phyloP scores from a whole-genome alignment of 92 coral and sea anemone genomes.

The Palythoa heliodiscus region DNA sequence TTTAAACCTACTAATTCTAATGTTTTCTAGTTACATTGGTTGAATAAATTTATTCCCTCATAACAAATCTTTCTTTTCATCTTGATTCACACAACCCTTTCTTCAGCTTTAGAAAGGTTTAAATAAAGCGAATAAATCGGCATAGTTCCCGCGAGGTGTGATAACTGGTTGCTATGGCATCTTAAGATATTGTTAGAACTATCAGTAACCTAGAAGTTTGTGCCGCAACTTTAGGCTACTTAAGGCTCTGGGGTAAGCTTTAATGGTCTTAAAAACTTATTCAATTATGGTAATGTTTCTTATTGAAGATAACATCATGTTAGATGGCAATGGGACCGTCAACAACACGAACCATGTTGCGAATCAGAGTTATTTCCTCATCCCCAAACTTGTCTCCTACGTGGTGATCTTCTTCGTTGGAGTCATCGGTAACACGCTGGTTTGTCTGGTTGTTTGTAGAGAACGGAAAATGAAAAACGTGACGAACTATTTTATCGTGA shows the following conservation, averaged over 20 bases:
- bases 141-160: no score
- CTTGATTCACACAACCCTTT: no score
- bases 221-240: no score
- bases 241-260: not conserved
- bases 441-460: constrained; percentile 92
- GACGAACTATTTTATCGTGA: constrained; percentile 96
- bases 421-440: constrained; percentile 88
- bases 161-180: no score
- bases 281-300: not conserved
- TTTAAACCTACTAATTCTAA: no score
- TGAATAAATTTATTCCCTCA: no score
- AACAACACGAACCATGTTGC: not conserved
- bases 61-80: no score
- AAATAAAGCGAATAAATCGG: no score
- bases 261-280: not conserved
- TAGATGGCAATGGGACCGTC: not conserved
- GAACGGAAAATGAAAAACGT: constrained; percentile 94
- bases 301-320: not conserved
- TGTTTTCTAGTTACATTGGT: no score
- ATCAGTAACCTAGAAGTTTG: no score
- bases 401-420: constrained; percentile 89
- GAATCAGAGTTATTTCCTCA: constrained; percentile 12
- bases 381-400: constrained; percentile 69
- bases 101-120: no score
- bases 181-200: no score